Evolutionary conservation across 2,888 invertebrate genomes (phyloP), one percentile per base, ranked within the genome.

Genomic region (Norana najaformis): DNA sequence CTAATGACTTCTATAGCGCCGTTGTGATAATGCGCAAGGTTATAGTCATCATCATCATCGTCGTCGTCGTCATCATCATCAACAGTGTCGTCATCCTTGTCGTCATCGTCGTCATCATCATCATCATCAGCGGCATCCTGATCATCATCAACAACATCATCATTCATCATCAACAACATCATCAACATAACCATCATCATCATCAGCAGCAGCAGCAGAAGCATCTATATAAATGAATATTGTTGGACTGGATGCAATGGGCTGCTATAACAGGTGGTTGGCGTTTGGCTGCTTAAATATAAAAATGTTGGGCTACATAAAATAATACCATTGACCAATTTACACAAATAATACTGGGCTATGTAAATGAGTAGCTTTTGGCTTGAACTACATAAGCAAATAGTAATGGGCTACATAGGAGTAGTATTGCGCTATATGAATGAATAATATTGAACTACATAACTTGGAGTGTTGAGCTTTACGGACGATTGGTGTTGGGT

Each of bases 71-170:
- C 89, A 90, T 85, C 89, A 90, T 38, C 90, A 69, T 38, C 82
- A 89, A 36, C 89, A 90, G 39, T 88, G 83, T 88, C 90, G 88
- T 53, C 90, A 89, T 88, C 88, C 88, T 47, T 82, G 69, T 88
- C 88, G 41, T 37, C 90, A 90, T 34, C 89, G 36, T 37, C 89
- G 90, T 85, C 89, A 90, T 38, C 90, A 69, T 38, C 82, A 89
- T 41, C 89, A 90, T 83, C 89, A 88, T 88, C 89, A 90, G n/a
- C 90, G 88, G 36, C 90, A 89, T 88, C 88, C 88, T 47, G 82
- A 88, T 88, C 88, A 85, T 37, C 90, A 90, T 34, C 89, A 88
- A 41, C 83, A 82, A 83, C 88, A 88, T 90, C 89, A 89, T 88
- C 89, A 89, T 89, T 36, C 41, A 13, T 41, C 41, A 41, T 41